Percentiles rank a stretch among this genome's conserved stretches.
Evolutionary conservation across 2,888 invertebrate genomes (phyloP).

Genomic region (Polyommatus icarus): DNA sequence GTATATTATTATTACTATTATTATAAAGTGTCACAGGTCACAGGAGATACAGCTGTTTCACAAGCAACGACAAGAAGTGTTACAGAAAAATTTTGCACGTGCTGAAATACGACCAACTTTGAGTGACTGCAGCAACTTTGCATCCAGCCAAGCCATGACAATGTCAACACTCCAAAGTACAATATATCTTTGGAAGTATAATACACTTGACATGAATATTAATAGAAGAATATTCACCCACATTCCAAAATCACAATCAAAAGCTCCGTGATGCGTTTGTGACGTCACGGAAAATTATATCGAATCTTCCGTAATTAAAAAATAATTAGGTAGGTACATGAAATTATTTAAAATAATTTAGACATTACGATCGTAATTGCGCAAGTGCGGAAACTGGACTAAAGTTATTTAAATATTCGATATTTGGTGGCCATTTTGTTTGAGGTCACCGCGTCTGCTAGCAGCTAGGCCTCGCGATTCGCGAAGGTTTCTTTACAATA

Average conservation of each 20-base stretch:
- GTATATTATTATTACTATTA: too few species aligned
- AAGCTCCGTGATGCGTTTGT: background rate
- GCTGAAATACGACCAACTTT: too few species aligned
- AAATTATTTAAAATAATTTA: constrained; percentile 3
- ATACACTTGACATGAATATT: background rate
- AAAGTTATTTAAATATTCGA: background rate
- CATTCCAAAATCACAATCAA: too few species aligned
- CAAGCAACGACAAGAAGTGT: too few species aligned
- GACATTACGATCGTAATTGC: background rate
- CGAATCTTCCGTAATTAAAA: background rate
- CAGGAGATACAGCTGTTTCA: too few species aligned
- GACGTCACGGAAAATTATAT: constrained; percentile 13
- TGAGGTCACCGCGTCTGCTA: background rate
- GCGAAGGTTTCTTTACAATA: background rate
- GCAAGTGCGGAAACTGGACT: background rate
- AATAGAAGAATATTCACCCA: background rate
- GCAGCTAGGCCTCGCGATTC: background rate
- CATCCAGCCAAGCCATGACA: too few species aligned
- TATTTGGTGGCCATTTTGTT: background rate
- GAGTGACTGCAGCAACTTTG: too few species aligned
- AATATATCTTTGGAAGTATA: background rate
- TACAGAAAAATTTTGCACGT: too few species aligned
- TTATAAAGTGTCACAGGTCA: too few species aligned
- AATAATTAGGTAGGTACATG: background rate
- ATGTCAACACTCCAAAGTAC: too few species aligned